Percentiles rank a stretch among this genome's conserved stretches.
These are phyloP conservation scores for Crambe crambe DNA, from an alignment of 37 sponge, comb jelly and placozoan species.

Conservation along the genomic window DNA sequence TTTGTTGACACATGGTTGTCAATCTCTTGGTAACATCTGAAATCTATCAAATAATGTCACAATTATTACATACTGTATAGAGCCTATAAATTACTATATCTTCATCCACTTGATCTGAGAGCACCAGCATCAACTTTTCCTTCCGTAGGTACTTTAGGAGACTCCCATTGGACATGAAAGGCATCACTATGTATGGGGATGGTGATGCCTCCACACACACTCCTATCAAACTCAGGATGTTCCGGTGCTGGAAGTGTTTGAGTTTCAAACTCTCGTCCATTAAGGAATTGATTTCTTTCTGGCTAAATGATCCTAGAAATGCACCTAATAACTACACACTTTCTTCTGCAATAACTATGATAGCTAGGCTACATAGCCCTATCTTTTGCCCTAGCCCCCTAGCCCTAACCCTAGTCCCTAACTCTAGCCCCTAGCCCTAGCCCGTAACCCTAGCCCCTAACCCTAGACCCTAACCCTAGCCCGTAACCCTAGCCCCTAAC, in stretches of 20 bases:
- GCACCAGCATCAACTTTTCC: neutral
- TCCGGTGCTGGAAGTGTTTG: neutral
- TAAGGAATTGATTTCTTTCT: neutral
- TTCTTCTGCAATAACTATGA: neutral
- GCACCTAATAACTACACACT: neutral
- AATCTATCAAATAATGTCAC: neutral
- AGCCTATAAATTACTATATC: neutral
- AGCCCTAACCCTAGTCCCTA: too few relatives aligned
- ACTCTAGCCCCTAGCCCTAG: too few relatives aligned
- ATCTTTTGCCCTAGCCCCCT: too few relatives aligned
- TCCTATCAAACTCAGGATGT: neutral
- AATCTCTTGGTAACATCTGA: neutral
- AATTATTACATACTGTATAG: too few relatives aligned
- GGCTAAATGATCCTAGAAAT: neutral
- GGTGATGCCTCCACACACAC: neutral
- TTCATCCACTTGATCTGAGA: neutral
- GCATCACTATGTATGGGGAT: neutral
- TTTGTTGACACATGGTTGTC: conserved; percentile 9
- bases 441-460: too few relatives aligned
- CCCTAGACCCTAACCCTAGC: too few relatives aligned
- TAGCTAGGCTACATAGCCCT: too few relatives aligned
- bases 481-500: too few relatives aligned
- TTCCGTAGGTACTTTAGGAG: neutral
- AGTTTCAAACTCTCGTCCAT: neutral
- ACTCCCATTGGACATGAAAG: neutral